Conservation (phyloP, 2,797 vertebrate species). For the Takifugu rubripes region DNA sequence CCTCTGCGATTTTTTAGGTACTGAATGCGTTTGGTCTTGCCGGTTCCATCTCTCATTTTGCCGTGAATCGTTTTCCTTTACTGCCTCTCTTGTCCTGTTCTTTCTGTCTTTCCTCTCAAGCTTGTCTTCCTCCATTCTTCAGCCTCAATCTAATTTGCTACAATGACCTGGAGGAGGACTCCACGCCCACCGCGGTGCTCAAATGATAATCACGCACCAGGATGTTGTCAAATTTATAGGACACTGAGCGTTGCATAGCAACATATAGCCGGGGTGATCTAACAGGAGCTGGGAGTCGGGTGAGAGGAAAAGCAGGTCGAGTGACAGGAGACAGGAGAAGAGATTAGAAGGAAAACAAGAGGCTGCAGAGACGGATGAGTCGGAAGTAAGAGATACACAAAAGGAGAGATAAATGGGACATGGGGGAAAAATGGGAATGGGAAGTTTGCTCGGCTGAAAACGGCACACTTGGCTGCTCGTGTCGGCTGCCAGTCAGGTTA, state of each 20-base stretch:
- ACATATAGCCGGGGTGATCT: constrained; percentile 74
- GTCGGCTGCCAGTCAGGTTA: neutral
- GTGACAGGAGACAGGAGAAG: constrained; percentile 54
- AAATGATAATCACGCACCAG: constrained; percentile 78
- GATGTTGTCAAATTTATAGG: constrained; percentile 80
- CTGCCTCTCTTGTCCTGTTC: constrained; percentile 22
- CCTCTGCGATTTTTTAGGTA: constrained; percentile 20
- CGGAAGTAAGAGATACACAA: constrained; percentile 34
- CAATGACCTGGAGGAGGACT: constrained; percentile 72
- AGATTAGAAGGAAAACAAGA: constrained; percentile 40
- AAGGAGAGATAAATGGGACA: constrained; percentile 28
- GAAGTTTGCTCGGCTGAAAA: constrained; percentile 20
- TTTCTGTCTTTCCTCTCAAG: constrained; percentile 38
- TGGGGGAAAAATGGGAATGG: constrained; percentile 23
- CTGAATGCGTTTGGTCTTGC: constrained; percentile 21
- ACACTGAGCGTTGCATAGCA: constrained; percentile 76
- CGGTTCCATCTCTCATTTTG: constrained; percentile 43
- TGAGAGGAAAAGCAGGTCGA: constrained; percentile 45
- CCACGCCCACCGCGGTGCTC: constrained; percentile 60
- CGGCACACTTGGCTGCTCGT: neutral
- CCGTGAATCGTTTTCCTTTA: constrained; percentile 33
- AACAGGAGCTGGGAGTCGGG: constrained; percentile 62
- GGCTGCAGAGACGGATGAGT: constrained; percentile 35
- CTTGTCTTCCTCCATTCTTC: constrained; percentile 15
- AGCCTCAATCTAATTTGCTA: constrained; percentile 60